A percentile compares a stretch with the other conserved stretches of the same genome.
Conservation (phyloP, 2,113 vertebrate species). For the Notothenia rossii region DNA sequence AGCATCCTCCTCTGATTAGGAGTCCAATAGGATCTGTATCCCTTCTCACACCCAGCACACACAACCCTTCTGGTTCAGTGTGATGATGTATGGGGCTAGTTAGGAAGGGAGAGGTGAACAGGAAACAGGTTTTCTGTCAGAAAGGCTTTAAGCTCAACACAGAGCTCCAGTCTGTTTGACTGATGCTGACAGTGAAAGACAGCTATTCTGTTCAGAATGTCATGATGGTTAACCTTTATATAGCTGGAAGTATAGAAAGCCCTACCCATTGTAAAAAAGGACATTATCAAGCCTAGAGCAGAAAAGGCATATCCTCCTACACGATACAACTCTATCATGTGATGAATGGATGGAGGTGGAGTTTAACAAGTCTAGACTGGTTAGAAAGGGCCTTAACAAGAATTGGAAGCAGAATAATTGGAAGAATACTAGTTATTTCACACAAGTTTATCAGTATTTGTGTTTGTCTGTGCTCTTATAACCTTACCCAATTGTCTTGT, state of each 20-base stretch:
- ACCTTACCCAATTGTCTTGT: too few species aligned
- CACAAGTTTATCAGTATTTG: not conserved
- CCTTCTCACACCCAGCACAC: slow-evolving; percentile 10
- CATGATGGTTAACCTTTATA: slow-evolving; percentile 42
- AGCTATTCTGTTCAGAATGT: slow-evolving; percentile 40
- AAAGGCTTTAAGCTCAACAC: slow-evolving; percentile 30
- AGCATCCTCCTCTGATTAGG: slow-evolving; percentile 42
- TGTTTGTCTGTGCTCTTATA: not conserved
- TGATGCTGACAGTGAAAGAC: slow-evolving; percentile 59
- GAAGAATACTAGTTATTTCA: not conserved
- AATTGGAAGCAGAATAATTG: not conserved
- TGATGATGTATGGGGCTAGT: not conserved
- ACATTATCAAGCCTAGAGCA: slow-evolving; percentile 10
- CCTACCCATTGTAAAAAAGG: not conserved
- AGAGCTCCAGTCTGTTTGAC: slow-evolving; percentile 32
- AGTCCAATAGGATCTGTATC: slow-evolving; percentile 28
- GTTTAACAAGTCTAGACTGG: not conserved
- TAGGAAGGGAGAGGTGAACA: slow-evolving; percentile 1
- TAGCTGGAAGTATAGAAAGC: not conserved
- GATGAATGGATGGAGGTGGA: not conserved
- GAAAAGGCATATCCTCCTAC: not conserved
- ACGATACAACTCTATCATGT: not conserved
- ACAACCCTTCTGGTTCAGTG: slow-evolving; percentile 5
- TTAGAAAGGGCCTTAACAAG: not conserved
- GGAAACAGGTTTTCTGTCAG: slow-evolving; percentile 36